These are phyloP conservation scores for Tineola bisselliella DNA, from an alignment of 2,888 invertebrate species.

Conservation along the genomic window DNA sequence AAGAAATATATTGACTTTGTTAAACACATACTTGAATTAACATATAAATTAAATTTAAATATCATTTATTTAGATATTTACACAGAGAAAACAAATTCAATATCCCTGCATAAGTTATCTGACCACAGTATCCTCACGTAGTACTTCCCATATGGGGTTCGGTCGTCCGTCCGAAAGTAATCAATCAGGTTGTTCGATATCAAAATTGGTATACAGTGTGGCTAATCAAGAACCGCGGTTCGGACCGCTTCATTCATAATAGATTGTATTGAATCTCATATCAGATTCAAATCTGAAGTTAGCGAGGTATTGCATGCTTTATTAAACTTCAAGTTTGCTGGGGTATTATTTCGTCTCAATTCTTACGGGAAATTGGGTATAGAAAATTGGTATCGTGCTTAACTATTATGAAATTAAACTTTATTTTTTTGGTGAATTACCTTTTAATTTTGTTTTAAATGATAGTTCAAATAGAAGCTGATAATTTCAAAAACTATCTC, in stretches of 20 bases:
- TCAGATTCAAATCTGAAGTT: conserved; percentile 39
- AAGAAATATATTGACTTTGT: too few relatives aligned
- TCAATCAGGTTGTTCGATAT: conserved; percentile 44
- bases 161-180: conserved; percentile 34
- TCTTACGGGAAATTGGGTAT: not conserved
- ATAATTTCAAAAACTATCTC: too few relatives aligned
- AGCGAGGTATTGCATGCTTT: not conserved
- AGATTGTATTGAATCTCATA: conserved; percentile 52
- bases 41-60: not conserved
- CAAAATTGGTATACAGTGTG: conserved; percentile 48
- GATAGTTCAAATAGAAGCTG: too few relatives aligned
- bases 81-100: not conserved
- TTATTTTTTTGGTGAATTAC: not conserved
- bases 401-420: not conserved
- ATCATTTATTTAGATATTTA: not conserved
- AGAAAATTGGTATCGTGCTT: not conserved
- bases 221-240: conserved; percentile 44
- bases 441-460: too few relatives aligned
- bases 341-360: not conserved
- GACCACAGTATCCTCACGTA: not conserved
- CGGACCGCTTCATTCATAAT: conserved; percentile 39
- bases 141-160: not conserved
- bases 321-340: not conserved
- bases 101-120: not conserved
- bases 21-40: not conserved